phyloP scores from a whole-genome alignment of 2,797 vertebrate genomes.

The Pseudomugil gertrudae region DNA sequence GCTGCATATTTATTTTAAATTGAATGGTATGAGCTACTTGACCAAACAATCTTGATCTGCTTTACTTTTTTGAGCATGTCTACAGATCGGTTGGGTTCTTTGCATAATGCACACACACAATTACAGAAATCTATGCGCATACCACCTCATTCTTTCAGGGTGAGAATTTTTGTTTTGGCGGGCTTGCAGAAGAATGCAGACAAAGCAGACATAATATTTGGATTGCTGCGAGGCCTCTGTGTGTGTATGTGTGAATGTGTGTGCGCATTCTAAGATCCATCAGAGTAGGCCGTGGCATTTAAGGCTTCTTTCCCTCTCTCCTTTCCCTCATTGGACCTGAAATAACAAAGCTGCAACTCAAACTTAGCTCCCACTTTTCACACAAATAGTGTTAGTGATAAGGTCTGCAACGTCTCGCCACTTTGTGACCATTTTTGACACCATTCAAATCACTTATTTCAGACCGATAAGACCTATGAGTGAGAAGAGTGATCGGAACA shows the following conservation, averaged over 20 bases:
- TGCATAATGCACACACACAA: constrained; percentile 42
- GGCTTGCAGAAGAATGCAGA: constrained; percentile 81
- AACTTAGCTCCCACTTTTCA: constrained; percentile 54
- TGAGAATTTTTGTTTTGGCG: constrained; percentile 86
- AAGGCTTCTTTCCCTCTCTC: constrained; percentile 54
- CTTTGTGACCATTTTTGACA: not conserved
- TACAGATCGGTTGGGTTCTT: constrained; percentile 46
- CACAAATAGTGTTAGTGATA: constrained; percentile 44
- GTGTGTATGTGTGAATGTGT: constrained; percentile 41
- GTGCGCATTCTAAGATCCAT: constrained; percentile 47
- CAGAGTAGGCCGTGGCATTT: constrained; percentile 67
- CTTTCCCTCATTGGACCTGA: constrained; percentile 62
- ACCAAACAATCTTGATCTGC: constrained; percentile 37
- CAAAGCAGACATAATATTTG: constrained; percentile 89
- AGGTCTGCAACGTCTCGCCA: not conserved
- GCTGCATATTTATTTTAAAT: constrained; percentile 10
- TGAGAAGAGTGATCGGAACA: not conserved
- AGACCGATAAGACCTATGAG: not conserved
- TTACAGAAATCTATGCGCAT: constrained; percentile 48
- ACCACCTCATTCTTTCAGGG: constrained; percentile 70
- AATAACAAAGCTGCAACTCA: constrained; percentile 68
- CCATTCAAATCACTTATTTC: not conserved
- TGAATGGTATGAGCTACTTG: constrained; percentile 32
- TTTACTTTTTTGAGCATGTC: constrained; percentile 51
- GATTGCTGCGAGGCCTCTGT: constrained; percentile 78